phyloP scores from a whole-genome alignment of 2,888 invertebrate species.

The Xanthorhoe designata region DNA sequence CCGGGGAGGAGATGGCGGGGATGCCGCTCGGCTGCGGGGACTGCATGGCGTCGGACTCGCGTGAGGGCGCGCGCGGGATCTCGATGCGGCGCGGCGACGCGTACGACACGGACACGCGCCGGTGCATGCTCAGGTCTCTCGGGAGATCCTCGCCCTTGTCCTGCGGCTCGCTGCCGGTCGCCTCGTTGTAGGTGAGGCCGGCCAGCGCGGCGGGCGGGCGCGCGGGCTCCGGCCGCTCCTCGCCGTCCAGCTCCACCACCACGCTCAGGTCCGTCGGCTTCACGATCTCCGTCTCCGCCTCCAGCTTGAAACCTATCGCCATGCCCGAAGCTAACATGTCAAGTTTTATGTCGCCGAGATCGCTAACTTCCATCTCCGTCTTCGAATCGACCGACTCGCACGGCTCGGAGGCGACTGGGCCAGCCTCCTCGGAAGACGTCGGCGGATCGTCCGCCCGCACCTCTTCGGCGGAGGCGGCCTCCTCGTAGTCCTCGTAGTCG shows the following conservation, averaged over 20 bases:
- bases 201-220: background rate
- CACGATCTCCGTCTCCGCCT: slow-evolving; percentile 6
- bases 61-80: slow-evolving; percentile 86
- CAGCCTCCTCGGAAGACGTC: slow-evolving; percentile 18
- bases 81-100: slow-evolving; percentile 79
- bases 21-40: slow-evolving; percentile 91
- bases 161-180: slow-evolving; percentile 10
- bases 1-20: slow-evolving; percentile 89
- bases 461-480: slow-evolving; percentile 46
- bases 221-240: slow-evolving; percentile 8
- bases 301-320: slow-evolving; percentile 20
- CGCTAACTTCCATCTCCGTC: background rate
- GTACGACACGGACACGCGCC: slow-evolving; percentile 75
- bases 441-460: slow-evolving; percentile 45
- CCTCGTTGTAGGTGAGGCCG: background rate
- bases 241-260: slow-evolving; percentile 18
- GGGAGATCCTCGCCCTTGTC: slow-evolving; percentile 84
- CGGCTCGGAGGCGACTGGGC: slow-evolving; percentile 51
- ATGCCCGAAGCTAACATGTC: slow-evolving; percentile 17
- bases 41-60: slow-evolving; percentile 90
- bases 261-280: slow-evolving; percentile 25
- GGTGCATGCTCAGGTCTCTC: slow-evolving; percentile 86
- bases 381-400: slow-evolving; percentile 44
- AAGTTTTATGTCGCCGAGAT: slow-evolving; percentile 23
- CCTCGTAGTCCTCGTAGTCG: slow-evolving; percentile 56